Conservation (phyloP, 2,113 vertebrate species). For the Mystacornis crossleyi region DNA sequence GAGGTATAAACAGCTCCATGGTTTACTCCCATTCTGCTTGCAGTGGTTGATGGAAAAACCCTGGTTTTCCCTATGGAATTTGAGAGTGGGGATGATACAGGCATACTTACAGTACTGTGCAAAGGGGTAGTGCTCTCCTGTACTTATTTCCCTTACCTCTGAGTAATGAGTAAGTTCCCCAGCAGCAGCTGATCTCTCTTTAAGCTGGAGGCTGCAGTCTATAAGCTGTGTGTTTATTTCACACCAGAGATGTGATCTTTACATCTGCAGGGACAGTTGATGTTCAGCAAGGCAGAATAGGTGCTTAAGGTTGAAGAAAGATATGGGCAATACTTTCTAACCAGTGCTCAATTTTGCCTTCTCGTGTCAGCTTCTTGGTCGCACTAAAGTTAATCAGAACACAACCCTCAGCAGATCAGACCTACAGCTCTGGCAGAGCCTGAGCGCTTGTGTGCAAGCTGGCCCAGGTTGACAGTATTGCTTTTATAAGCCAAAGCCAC, state of each 20-base stretch:
- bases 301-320: background rate
- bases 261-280: background rate
- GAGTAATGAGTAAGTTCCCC: background rate
- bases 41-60: background rate
- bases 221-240: background rate
- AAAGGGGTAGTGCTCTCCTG: background rate
- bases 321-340: background rate
- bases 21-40: background rate
- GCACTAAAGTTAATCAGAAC: background rate
- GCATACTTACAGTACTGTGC: background rate
- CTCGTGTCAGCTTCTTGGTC: background rate
- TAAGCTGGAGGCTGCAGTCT: background rate
- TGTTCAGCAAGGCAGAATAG: background rate
- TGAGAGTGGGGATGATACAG: background rate
- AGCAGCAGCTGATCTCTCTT: background rate
- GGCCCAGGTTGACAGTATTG: background rate
- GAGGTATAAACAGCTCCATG: background rate
- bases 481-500: background rate
- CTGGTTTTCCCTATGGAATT: background rate
- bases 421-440: background rate
- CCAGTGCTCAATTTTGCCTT: background rate
- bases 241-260: background rate
- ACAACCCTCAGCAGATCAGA: background rate
- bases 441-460: background rate
- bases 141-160: background rate